Percentiles rank a stretch among this genome's conserved stretches.
Conservation (phyloP, 2,113 vertebrate genomes). For the Beaufortia kweichowensis region DNA sequence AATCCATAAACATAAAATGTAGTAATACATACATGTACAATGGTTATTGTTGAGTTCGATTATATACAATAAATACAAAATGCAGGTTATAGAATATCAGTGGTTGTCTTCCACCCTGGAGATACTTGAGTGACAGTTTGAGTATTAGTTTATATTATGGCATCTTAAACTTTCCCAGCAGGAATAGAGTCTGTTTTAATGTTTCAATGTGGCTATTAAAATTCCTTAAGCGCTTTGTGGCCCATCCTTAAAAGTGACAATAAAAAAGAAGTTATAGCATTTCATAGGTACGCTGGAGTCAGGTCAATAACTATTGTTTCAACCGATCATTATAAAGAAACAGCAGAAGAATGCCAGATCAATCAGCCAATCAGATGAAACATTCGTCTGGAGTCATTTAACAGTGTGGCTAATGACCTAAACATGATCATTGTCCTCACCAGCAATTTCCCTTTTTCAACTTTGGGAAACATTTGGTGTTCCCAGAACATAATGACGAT, state of each 20-base stretch:
- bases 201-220: constrained; percentile 17
- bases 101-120: background rate
- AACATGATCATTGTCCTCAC: constrained; percentile 48
- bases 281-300: constrained; percentile 10
- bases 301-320: constrained; percentile 23
- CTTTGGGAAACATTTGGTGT: constrained; percentile 32
- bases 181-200: constrained; percentile 13
- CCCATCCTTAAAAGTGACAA: constrained; percentile 19
- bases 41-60: no score
- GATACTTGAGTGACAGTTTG: background rate
- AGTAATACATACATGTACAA: no score
- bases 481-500: background rate
- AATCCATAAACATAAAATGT: no score
- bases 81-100: background rate
- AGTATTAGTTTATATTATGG: background rate
- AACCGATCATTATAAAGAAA: constrained; percentile 17
- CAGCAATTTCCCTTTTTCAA: constrained; percentile 22
- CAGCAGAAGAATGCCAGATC: constrained; percentile 25
- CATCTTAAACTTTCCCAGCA: background rate
- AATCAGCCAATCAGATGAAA: constrained; percentile 45
- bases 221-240: constrained; percentile 24
- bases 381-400: constrained; percentile 38
- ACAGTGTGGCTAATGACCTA: constrained; percentile 48
- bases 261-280: constrained; percentile 26
- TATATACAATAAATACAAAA: no score